A percentile compares a stretch with the other conserved stretches of the same genome.
These are phyloP conservation scores for Mixornis gularis DNA, from an alignment of 2,113 vertebrate genomes.

Conservation along the genomic window DNA sequence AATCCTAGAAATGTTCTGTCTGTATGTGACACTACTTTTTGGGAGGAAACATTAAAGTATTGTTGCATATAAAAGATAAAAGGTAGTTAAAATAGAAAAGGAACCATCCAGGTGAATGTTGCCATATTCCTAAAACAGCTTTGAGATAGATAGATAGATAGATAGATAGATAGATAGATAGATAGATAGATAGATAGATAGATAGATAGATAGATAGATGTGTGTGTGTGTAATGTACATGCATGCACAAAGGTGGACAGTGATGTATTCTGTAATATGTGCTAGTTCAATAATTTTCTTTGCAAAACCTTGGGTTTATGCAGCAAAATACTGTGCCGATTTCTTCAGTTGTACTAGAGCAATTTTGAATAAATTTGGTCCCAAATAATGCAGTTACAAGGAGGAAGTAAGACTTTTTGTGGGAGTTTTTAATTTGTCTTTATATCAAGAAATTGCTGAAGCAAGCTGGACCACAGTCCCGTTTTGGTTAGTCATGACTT, in stretches of 20 bases:
- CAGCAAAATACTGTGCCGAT: neutral
- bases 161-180: too few relatives aligned
- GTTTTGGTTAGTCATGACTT: neutral
- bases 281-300: neutral
- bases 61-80: neutral
- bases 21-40: neutral
- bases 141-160: accelerated
- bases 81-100: neutral
- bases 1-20: neutral
- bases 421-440: neutral
- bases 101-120: neutral
- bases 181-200: too few relatives aligned
- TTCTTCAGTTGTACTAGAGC: neutral
- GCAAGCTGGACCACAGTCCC: neutral
- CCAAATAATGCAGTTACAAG: neutral
- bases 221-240: neutral
- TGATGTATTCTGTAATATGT: accelerated
- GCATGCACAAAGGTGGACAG: neutral
- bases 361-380: neutral
- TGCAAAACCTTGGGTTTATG: neutral
- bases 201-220: accelerated
- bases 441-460: neutral
- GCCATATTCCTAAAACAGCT: neutral
- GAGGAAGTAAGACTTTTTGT: neutral
- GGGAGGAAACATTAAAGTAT: neutral